These are phyloP conservation scores for Calypte anna DNA, from an alignment of 2,113 vertebrate species.

Conservation along the genomic window DNA sequence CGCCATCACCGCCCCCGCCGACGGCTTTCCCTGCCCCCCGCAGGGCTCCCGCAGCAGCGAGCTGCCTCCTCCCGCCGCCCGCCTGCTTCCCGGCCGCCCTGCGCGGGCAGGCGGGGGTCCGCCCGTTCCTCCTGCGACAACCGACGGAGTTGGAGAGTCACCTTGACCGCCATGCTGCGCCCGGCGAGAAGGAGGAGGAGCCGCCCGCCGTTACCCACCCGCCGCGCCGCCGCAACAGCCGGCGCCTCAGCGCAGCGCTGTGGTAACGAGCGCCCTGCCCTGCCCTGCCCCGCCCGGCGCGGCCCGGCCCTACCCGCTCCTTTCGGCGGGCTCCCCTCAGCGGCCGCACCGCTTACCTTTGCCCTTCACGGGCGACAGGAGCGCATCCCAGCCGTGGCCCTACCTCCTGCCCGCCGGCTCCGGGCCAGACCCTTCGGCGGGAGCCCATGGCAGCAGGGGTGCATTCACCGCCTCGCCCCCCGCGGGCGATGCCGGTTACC, in stretches of 20 bases:
- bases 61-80: neutral
- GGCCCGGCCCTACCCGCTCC: neutral
- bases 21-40: neutral
- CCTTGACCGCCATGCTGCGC: slow-evolving; percentile 98
- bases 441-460: neutral
- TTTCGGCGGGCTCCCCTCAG: neutral
- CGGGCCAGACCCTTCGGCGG: neutral
- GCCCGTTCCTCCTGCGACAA: slow-evolving; percentile 38
- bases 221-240: slow-evolving; percentile 80
- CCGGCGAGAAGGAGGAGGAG: slow-evolving; percentile 76
- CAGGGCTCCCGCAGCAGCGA: neutral
- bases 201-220: slow-evolving; percentile 52
- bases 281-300: neutral
- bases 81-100: neutral
- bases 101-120: neutral
- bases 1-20: neutral
- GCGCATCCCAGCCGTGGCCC: neutral
- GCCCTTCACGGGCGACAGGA: no score
- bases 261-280: slow-evolving; percentile 15
- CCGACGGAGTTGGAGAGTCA: slow-evolving; percentile 82
- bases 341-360: neutral
- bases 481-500: no score
- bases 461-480: no score
- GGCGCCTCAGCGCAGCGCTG: slow-evolving; percentile 70
- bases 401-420: no score